Evolutionary conservation across 2,888 invertebrate species (phyloP).

Genomic region (Operophtera brumata): DNA sequence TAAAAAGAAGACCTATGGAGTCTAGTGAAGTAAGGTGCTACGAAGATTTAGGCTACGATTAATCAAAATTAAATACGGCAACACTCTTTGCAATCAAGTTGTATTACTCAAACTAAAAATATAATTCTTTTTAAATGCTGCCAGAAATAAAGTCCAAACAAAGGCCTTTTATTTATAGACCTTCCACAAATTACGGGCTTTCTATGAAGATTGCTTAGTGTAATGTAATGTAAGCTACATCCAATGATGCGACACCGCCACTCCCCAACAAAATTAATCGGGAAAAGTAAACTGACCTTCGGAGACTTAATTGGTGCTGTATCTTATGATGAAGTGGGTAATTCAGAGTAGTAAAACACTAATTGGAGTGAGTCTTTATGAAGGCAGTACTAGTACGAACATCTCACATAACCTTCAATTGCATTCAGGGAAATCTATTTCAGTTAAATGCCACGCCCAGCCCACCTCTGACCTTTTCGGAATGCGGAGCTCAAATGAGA

Average conservation of each 20-base stretch:
- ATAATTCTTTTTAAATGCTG: not conserved
- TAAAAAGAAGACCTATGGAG: not conserved
- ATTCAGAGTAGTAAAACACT: constrained; percentile 45
- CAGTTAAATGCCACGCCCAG: constrained; percentile 43
- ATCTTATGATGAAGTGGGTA: constrained; percentile 40
- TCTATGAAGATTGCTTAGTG: constrained; percentile 26
- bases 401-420: constrained; percentile 32
- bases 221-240: constrained; percentile 22
- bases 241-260: constrained; percentile 44
- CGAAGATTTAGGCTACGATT: too few species aligned
- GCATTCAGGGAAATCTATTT: constrained; percentile 37
- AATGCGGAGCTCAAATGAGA: constrained; percentile 35
- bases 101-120: not conserved
- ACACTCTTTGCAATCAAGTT: too few species aligned
- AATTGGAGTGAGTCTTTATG: constrained; percentile 42
- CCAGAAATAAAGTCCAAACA: constrained; percentile 13
- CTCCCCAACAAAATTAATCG: constrained; percentile 64
- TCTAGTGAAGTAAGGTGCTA: too few species aligned
- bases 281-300: constrained; percentile 70
- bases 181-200: constrained; percentile 28
- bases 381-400: constrained; percentile 21
- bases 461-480: constrained; percentile 41
- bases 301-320: constrained; percentile 60
- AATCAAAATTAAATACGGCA: too few species aligned
- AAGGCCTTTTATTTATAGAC: constrained; percentile 16